These are phyloP conservation scores for Bimastos eiseni DNA, from an alignment of 2,888 invertebrate genomes.

Conservation along the genomic window DNA sequence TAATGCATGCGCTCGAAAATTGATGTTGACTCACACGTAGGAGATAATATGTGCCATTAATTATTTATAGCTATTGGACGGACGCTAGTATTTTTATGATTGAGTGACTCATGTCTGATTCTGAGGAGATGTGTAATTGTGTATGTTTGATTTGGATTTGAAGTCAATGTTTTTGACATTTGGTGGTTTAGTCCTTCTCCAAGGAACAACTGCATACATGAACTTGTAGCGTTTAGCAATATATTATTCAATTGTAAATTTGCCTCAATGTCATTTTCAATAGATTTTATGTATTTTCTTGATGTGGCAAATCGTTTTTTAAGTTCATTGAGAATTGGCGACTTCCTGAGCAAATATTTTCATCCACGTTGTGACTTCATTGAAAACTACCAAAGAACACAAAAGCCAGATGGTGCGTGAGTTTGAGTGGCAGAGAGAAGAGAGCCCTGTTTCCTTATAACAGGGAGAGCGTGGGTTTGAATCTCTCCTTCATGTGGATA, in stretches of 20 bases:
- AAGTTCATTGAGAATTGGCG: too few relatives aligned
- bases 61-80: not conserved
- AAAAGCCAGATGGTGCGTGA: too few relatives aligned
- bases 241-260: not conserved
- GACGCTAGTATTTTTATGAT: not conserved
- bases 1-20: conserved; percentile 10
- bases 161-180: not conserved
- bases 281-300: not conserved
- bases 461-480: too few relatives aligned
- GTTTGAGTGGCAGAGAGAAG: too few relatives aligned
- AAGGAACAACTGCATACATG: not conserved
- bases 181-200: not conserved
- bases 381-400: not conserved
- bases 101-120: not conserved
- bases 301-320: not conserved
- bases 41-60: not conserved
- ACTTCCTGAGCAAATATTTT: not conserved
- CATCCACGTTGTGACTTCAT: not conserved
- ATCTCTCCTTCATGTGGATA: too few relatives aligned
- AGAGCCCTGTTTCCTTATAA: too few relatives aligned
- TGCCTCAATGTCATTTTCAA: not conserved
- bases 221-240: not conserved
- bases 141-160: not conserved
- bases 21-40: not conserved
- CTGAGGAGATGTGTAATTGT: not conserved